Evolutionary conservation across 2,113 vertebrate genomes (phyloP).

Genomic region (Podarcis cretensis): DNA sequence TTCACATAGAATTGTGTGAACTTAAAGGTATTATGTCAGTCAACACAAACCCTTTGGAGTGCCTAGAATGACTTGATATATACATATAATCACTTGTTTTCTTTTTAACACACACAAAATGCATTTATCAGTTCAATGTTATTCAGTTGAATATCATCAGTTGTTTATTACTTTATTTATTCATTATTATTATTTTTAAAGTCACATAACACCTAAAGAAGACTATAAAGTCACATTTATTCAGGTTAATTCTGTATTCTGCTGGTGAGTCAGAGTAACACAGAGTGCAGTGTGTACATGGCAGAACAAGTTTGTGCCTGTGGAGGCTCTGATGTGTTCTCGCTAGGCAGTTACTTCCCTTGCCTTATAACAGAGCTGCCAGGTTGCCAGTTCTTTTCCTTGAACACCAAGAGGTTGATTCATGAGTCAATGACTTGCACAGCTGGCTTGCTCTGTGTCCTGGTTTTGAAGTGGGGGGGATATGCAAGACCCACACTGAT

Average conservation of each 20-base stretch:
- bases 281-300: constrained; percentile 34
- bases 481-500: constrained; percentile 37
- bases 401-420: constrained; percentile 48
- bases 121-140: too few species aligned
- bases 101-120: too few species aligned
- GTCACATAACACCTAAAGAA: background rate
- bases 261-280: constrained; percentile 51
- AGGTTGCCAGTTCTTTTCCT: constrained; percentile 12
- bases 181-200: too few species aligned
- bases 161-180: too few species aligned
- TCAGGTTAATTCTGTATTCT: constrained; percentile 55
- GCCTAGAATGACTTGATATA: too few species aligned
- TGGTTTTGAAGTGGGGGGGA: constrained; percentile 46
- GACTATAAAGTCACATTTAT: constrained; percentile 30
- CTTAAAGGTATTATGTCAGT: too few species aligned
- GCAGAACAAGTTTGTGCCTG: constrained; percentile 33
- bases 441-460: constrained; percentile 52
- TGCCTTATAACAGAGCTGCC: background rate
- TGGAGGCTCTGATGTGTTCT: constrained; percentile 36
- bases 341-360: constrained; percentile 31
- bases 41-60: too few species aligned
- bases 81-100: too few species aligned
- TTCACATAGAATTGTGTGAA: too few species aligned
- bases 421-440: constrained; percentile 46
- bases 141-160: too few species aligned